Base-by-base conservation (phyloP, 2,888 invertebrate species). In the Epistrophe grossulariae region DNA sequence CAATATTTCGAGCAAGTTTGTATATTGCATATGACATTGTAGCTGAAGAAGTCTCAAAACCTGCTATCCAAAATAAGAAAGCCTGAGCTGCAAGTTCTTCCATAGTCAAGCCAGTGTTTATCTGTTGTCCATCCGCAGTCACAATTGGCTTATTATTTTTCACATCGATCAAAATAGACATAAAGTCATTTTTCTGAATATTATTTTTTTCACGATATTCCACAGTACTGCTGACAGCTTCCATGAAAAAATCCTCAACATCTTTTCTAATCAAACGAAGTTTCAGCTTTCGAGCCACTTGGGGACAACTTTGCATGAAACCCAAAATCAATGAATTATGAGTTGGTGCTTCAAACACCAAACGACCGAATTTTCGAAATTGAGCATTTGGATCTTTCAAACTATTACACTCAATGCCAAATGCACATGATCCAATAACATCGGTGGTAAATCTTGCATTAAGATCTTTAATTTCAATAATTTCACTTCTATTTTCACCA, bases 31-130 rank as follows among this genome's bases (percentile, higher is more conserved):
- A 94, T 6, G 93, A 92, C 90, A 94, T 92, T 0, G 93, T 93
- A 0, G 93, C 92, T 0, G 93, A 92, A 11, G 94, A 94, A 0
- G 94, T 94, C 88, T 94, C 94, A 71, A 93, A 94, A 0, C 95
- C 95, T 19, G 94, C 95, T 6, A 91, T 11, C 79, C 94, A 94
- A 88, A 95, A 94, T 0, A 94, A 89, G 38, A 94, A 92, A 1
- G 94, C 94, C 79, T 95, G 94, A 0, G 94, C 93, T 0, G 93
- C 92, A 4, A 95, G 88, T 52, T 94, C 89, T 4, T 93, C 92
- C n/a, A 94, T 89, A 0, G 93, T 91, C 0, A 94, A 13, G 15
- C 57, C 57, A 28, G 31, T 13, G 10, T 15, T 17, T 89, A 3
- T 91, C 79, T 0, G 59, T 13, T 8, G 5, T 17, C 87, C 88